Base-by-base conservation (phyloP, 2,113 vertebrate genomes). In the Poecilia latipinna region DNA sequence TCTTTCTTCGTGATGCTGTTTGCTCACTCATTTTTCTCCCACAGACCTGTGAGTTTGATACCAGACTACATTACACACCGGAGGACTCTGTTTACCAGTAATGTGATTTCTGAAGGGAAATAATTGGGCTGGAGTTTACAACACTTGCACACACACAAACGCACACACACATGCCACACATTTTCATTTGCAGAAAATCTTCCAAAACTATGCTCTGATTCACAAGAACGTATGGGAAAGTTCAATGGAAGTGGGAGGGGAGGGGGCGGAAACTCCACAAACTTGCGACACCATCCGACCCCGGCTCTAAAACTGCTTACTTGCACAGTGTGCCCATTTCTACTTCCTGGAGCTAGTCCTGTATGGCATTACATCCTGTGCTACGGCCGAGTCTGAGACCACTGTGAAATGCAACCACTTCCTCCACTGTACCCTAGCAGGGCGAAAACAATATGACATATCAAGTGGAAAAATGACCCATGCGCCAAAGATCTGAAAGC, bases 371-470 rank as follows among this genome's bases (percentile, higher is more conserved):
- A 65, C 80, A 82, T 62, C 70, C 81, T 68, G 78, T 83, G 83
- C 82, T 84, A 84, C 72, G 78, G 74, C 71, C 85, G 75, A 79
- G 80, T 61, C 32, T 74, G 74, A 82, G 80, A 75, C 70, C 70
- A 12, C 73, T 68, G 78, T 75, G 80, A 83, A 88, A 86, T 82
- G 78, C 80, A 88, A 87, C 85, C 82, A 31, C 82, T 90, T 87
- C 79, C 82, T 86, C 69, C 54, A 37, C 77, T 71, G 75, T 78
- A 63, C 61, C 70, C 64, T 77, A 82, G 86, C 82, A 82, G 82
- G 72, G 61, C 70, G 73, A 80, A 82, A 84, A 86, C 86, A 88
- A 86, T 74, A 80, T 79, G 77, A 88, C 78, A 86, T 77, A 82
- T 86, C 82, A 70, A 75, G 76, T 65, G 73, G 71, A 78, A 75